Evolutionary conservation across 2,113 vertebrate species (phyloP), one percentile per base, ranked within the genome.

Genomic region (Lophius piscatorius): DNA sequence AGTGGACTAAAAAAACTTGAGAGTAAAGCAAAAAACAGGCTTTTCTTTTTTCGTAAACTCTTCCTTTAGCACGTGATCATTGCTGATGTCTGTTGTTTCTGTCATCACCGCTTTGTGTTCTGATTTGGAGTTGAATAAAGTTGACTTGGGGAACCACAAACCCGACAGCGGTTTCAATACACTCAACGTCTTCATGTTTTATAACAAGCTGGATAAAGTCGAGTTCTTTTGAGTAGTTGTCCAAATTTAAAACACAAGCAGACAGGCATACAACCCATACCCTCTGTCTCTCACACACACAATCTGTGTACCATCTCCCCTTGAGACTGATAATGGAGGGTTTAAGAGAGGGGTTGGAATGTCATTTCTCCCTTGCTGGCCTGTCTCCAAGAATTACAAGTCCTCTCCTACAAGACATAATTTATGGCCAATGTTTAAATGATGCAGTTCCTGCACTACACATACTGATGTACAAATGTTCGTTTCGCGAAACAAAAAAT

Each of bases 351-450:
- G 4, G 8, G 54, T 42, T 62, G 70, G 57, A 46, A 35, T 76
- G 68, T 70, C 72, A 76, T 70, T 74, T 74, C 56, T 44, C 63
- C 56, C 64, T 67, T 61, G 55, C 69, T 48, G 62, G 33, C 66
- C 61, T 63, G 44, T 63, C 65, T 63, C 67, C 61, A 76, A 76
- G 61, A 76, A 52, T 76, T 52, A 76, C 49, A 41, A n/a, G 9
- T 40, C 35, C 34, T 62, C 50, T 76, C 24, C 48, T 66, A 52
- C 72, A 51, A 70, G 71, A 62, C 63, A 66, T 59, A 63, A 41
- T 72, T 73, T 38, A 63, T 57, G 57, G 56, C 56, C 57, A 55
- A 65, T 71, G 59, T 73, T 74, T 80, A 64, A 80, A 80, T 77
- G 65, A 74, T 70, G 70, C 47, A 49, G 49, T 33, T 45, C 36